These are phyloP conservation scores for Elymnias hypermnestra DNA, from an alignment of 1,140 invertebrate species.

Conservation along the genomic window DNA sequence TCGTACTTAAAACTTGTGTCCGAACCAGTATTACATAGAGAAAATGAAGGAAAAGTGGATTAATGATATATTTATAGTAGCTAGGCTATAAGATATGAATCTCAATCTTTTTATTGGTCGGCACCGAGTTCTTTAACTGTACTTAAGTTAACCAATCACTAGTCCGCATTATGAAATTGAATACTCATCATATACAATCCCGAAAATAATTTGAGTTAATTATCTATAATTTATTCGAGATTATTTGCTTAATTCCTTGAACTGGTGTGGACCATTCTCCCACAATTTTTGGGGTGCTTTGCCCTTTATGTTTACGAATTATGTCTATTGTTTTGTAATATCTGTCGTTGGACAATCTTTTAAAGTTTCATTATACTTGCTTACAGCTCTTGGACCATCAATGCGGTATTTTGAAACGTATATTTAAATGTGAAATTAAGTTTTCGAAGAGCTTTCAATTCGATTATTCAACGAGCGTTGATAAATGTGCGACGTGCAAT, in stretches of 20 bases:
- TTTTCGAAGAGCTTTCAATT: slow-evolving; percentile 57
- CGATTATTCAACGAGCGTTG: slow-evolving; percentile 60
- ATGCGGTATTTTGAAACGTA: slow-evolving; percentile 41
- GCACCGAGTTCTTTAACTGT: slow-evolving; percentile 21
- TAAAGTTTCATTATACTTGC: too few relatives aligned
- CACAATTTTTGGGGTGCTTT: too few relatives aligned
- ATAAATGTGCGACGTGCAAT: slow-evolving; percentile 66
- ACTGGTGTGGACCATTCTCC: too few relatives aligned
- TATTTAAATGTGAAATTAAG: slow-evolving; percentile 69
- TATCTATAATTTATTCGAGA: too few relatives aligned
- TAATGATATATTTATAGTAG: slow-evolving; percentile 8
- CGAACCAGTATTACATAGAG: slow-evolving; percentile 29
- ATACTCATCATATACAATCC: too few relatives aligned
- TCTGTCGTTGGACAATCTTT: too few relatives aligned
- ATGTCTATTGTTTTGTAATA: too few relatives aligned
- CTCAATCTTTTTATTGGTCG: slow-evolving; percentile 21
- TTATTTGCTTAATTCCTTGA: too few relatives aligned
- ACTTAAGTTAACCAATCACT: slow-evolving; percentile 41
- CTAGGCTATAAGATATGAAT: slow-evolving; percentile 17
- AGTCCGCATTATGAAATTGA: slow-evolving; percentile 29
- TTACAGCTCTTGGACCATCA: not conserved
- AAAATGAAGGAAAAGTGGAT: slow-evolving; percentile 4
- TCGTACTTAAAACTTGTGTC: slow-evolving; percentile 35
- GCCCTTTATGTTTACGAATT: too few relatives aligned
- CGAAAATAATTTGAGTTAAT: too few relatives aligned